Evolutionary conservation across 2,113 vertebrate species (phyloP), one percentile per base, ranked within the genome.

Genomic region (Nothoprocta perdicaria): DNA sequence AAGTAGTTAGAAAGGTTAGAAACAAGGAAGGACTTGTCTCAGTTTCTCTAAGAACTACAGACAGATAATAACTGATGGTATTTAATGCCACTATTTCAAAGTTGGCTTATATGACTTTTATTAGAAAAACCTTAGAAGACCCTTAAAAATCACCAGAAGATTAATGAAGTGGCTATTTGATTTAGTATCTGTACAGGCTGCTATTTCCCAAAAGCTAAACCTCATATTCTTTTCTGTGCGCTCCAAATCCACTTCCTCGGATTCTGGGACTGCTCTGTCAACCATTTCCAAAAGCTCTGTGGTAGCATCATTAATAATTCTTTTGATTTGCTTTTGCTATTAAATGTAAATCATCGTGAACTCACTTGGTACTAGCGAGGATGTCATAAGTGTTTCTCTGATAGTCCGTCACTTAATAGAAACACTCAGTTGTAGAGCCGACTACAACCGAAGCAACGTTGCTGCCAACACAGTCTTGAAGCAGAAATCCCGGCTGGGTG

Each of bases 91-190:
- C 17, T 86, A 72, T 94, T 88, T 90, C 89, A 76, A 85, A 86
- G 57, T 82, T 86, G 73, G 21, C 45, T 88, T 89, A 14, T 38
- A 55, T 65, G 40, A 94, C 17, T 89, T 84, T 69, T 80, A 69
- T 76, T 80, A 80, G 61, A 78, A 88, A 84, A 74, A 53, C 7
- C 38, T 89, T 68, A 38, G 12, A 73, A 86, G 92, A 40, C 14
- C 21, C 13, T 76, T 78, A 7, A 80, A 77, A 84, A 79, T 40
- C 31, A 15, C 19, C 33, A 38, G 50, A 86, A 92, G 60, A 93
- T 26, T 27, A 91, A 95, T 94, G 82, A 94, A 78, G 79, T 84
- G 69, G 19, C 29, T 55, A 21, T 58, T 96, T 95, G 93, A 90
- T 95, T 88, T 88, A 89, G 55, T 63, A 52, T 82, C 90, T 52